Evolutionary conservation across 1,140 invertebrate species (phyloP).

Genomic region (Cataglyphis hispanica): DNA sequence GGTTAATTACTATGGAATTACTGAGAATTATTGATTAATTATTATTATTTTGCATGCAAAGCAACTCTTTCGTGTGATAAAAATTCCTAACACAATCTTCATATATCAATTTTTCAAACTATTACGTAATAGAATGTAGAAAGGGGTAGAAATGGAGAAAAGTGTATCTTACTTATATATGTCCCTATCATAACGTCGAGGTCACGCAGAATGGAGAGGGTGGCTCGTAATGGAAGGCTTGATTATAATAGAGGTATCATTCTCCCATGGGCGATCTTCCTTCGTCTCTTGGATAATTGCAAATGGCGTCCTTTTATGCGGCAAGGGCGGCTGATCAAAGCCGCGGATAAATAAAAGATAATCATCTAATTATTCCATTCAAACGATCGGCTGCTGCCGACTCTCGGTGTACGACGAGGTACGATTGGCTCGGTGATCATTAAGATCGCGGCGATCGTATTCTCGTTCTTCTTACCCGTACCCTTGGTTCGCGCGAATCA

Average conservation of each 20-base stretch:
- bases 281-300: constrained; percentile 82
- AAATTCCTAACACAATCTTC: neutral
- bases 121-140: neutral
- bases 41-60: no score
- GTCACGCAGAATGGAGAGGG: constrained; percentile 46
- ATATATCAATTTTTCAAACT: neutral
- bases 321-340: constrained; percentile 81
- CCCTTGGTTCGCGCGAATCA: constrained; percentile 67
- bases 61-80: neutral
- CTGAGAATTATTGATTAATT: neutral
- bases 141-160: neutral
- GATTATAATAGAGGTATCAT: constrained; percentile 86
- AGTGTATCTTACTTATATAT: constrained; percentile 29
- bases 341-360: constrained; percentile 83
- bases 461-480: constrained; percentile 56
- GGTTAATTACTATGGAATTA: neutral
- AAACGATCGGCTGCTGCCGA: constrained; percentile 66
- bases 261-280: constrained; percentile 76
- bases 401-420: constrained; percentile 46
- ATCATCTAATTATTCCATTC: constrained; percentile 85
- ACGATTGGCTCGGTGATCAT: constrained; percentile 73
- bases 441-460: constrained; percentile 75
- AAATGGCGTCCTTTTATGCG: constrained; percentile 82
- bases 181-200: constrained; percentile 69
- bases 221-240: constrained; percentile 84